Conservation (phyloP, 1,140 invertebrate genomes). For the Macrostomum lignano region DNA sequence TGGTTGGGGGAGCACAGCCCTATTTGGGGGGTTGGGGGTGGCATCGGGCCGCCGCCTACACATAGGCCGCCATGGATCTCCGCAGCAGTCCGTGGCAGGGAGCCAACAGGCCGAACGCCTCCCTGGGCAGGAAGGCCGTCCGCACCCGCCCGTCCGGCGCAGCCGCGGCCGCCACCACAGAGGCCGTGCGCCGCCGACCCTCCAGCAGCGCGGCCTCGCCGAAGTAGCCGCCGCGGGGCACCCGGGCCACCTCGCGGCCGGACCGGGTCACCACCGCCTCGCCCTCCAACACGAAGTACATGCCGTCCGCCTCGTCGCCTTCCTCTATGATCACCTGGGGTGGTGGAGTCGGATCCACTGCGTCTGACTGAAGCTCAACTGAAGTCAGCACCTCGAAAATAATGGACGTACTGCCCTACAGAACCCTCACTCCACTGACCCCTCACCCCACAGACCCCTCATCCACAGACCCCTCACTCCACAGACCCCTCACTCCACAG, state of each 20-base stretch:
- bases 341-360: no score
- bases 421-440: no score
- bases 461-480: no score
- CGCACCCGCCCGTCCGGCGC: constrained; percentile 24
- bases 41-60: no score
- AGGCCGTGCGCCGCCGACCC: constrained; percentile 73
- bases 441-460: no score
- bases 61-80: no score
- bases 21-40: no score
- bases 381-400: no score
- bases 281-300: constrained; percentile 83
- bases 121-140: constrained; percentile 56
- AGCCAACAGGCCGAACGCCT: constrained; percentile 77
- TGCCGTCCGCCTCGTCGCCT: constrained; percentile 67
- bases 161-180: constrained; percentile 43
- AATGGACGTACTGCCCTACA: no score
- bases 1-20: no score
- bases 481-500: no score
- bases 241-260: not conserved
- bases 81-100: constrained; percentile 86
- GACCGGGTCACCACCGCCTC: constrained; percentile 32
- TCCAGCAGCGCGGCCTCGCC: constrained; percentile 60
- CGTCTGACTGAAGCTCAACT: no score
- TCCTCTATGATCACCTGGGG: constrained; percentile 10
- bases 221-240: constrained; percentile 1